Conservation (phyloP, 2,797 vertebrate species). For the Pogonophryne albipinna region DNA sequence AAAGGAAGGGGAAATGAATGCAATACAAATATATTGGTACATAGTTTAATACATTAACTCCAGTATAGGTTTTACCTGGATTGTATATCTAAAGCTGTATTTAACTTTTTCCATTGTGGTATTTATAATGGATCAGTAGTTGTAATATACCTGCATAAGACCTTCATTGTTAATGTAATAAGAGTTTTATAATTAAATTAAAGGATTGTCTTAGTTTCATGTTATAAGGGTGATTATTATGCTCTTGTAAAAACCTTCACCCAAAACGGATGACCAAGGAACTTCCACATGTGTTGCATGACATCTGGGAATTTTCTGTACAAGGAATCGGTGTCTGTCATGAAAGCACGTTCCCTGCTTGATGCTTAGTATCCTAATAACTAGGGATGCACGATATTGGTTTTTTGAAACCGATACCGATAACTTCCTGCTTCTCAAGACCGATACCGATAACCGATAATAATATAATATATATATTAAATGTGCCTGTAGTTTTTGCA, state of each 20-base stretch:
- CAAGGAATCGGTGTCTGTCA: constrained; percentile 48
- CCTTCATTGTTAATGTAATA: not conserved
- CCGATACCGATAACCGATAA: no score
- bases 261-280: constrained; percentile 25
- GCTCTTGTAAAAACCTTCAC: constrained; percentile 1
- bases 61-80: not conserved
- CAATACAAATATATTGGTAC: not conserved
- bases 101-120: not conserved
- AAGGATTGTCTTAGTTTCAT: not conserved
- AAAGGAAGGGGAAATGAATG: no score
- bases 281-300: constrained; percentile 61
- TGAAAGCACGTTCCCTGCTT: constrained; percentile 26
- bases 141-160: not conserved
- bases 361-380: constrained; percentile 10
- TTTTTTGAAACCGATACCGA: no score
- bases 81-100: not conserved
- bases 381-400: no score
- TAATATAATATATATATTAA: no score
- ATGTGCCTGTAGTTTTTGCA: no score
- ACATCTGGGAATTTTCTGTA: constrained; percentile 63
- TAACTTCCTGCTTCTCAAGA: no score
- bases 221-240: not conserved
- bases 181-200: not conserved
- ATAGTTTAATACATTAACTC: not conserved
- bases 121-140: not conserved